These are phyloP conservation scores for Bubo bubo DNA, from an alignment of 2,113 vertebrate genomes.

Conservation along the genomic window DNA sequence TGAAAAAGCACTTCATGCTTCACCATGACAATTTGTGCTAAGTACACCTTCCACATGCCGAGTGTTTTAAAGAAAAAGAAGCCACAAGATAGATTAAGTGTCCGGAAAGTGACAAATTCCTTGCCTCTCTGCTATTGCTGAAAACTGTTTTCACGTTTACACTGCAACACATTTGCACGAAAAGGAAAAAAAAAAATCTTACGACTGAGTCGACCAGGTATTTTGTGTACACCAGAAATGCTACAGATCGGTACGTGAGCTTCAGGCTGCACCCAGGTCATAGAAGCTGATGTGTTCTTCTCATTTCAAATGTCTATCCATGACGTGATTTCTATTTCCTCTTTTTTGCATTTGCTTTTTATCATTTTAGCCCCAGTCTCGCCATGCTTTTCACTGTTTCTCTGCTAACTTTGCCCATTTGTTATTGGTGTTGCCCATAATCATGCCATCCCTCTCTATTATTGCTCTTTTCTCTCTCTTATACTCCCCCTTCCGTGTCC, in stretches of 20 bases:
- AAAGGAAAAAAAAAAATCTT: not conserved
- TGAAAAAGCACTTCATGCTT: not conserved
- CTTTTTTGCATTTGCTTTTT: slow-evolving; percentile 6
- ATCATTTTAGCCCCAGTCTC: not conserved
- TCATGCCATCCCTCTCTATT: not conserved
- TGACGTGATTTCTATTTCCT: slow-evolving; percentile 16
- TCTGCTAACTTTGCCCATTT: slow-evolving; percentile 23
- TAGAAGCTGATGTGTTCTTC: slow-evolving; percentile 3
- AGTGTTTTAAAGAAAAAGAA: not conserved
- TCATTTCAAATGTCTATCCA: slow-evolving; percentile 46
- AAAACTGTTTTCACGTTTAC: not conserved
- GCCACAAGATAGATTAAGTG: not conserved
- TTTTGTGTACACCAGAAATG: slow-evolving; percentile 19
- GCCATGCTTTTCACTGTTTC: not conserved
- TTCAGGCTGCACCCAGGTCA: slow-evolving; percentile 15
- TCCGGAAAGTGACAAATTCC: not conserved
- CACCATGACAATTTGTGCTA: not conserved
- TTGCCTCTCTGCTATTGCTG: not conserved
- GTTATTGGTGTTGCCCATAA: not conserved
- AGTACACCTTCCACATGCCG: not conserved
- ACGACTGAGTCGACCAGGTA: not conserved
- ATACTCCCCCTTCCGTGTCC: not conserved
- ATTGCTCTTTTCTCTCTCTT: not conserved
- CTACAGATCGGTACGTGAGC: not conserved
- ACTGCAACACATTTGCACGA: not conserved